Evolutionary conservation across 2,797 vertebrate species (phyloP), one percentile per base, ranked within the genome.

Genomic region (Sebastolobus alascanus): DNA sequence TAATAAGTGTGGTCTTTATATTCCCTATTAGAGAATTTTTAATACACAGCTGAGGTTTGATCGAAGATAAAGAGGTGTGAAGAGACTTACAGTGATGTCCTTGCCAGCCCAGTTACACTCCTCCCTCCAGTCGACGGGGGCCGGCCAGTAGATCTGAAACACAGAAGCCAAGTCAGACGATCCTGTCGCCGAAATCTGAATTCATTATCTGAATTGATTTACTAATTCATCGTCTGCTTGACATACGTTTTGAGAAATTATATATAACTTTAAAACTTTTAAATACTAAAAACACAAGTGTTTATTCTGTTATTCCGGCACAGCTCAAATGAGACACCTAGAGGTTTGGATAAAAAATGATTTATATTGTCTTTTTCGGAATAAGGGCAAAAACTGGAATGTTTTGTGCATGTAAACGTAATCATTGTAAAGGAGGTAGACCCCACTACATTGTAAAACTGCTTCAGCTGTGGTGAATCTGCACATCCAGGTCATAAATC

Each of bases 61-160:
- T 37, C 22, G 29, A 3, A 59, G 16, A 1, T 66, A 14, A 61
- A 16, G 1, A 52, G 8, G 25, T 5, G n/a, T 40, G 52, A 79
- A 35, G 20, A 67, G 10, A 97, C 98, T 98, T 94, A 99, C 98
- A 0, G 96, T 97, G 89, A 99, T 98, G 81, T 99, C 98, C 90
- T 99, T 99, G 72, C 98, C 98, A 0, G 98, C 98, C 98, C 98
- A 99, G 95, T 99, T 99, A 86, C 98, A 99, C 89, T 99, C 98
- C 89, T 99, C 98, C 79, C 98, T 97, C 98, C 98, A 99, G 84
- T 99, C 98, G 68, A 99, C 98, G 0, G 96, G 98, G 0, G 98
- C 98, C 0, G 97, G 97, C 98, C 98, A 99, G 89, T 97, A 97
- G 91, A 99, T 97, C 98, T 99, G 94, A 2, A 35, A 87, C 70